These are phyloP conservation scores for Campoplex capitator DNA, from an alignment of 2,888 invertebrate genomes.

Conservation along the genomic window DNA sequence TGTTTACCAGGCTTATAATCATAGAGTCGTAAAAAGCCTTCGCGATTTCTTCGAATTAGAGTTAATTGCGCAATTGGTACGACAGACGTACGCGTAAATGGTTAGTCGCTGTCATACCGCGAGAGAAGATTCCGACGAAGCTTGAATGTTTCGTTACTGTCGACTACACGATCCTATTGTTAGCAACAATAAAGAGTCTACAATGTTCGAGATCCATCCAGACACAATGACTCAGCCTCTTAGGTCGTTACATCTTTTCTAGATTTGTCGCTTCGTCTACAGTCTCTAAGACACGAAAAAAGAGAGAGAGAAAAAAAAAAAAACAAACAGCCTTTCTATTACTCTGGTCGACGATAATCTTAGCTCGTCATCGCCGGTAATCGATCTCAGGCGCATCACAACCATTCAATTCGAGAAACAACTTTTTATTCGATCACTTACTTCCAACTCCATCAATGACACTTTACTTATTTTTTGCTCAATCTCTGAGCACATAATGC, in stretches of 20 bases:
- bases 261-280: constrained; percentile 5
- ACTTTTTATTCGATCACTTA: neutral
- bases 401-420: neutral
- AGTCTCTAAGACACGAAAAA: neutral
- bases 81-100: constrained; percentile 59
- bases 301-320: too few species aligned
- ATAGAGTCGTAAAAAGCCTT: constrained; percentile 59
- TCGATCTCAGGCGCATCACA: neutral
- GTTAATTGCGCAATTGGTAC: constrained; percentile 68
- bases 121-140: constrained; percentile 20
- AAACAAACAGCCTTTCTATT: neutral
- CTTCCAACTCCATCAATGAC: neutral
- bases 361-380: neutral
- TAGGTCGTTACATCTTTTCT: constrained; percentile 50
- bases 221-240: constrained; percentile 47
- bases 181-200: constrained; percentile 8
- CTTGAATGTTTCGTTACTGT: neutral
- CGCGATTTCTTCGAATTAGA: constrained; percentile 66
- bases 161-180: neutral
- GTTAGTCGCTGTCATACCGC: constrained; percentile 43
- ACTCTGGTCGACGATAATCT: neutral
- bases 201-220: constrained; percentile 24
- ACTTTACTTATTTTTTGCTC: neutral
- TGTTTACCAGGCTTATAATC: constrained; percentile 57
- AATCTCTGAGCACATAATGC: neutral